phyloP scores from a whole-genome alignment of 2,888 invertebrate species.

The Eupithecia exiguata region DNA sequence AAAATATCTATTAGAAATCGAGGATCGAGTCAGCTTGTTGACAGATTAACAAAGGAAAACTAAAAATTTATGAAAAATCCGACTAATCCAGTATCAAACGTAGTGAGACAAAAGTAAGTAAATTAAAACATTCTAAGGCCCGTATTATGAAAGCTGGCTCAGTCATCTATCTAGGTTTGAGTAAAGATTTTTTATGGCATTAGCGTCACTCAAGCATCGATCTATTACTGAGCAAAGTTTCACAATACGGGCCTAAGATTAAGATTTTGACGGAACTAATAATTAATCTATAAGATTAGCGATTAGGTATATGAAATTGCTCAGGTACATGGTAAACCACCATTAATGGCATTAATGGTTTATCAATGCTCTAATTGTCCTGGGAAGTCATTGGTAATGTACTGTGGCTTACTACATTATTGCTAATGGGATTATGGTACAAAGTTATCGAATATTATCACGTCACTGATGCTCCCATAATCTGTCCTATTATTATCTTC shows the following conservation, averaged over 20 bases:
- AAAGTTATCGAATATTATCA: not conserved
- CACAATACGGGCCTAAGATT: no score
- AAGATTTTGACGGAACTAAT: not conserved
- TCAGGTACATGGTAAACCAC: not conserved
- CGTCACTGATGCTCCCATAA: not conserved
- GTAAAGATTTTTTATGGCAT: no score
- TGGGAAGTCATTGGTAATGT: slow-evolving; percentile 25
- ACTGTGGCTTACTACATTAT: slow-evolving; percentile 21
- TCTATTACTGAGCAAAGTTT: no score
- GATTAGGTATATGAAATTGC: not conserved
- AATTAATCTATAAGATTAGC: not conserved
- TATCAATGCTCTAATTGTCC: slow-evolving; percentile 27
- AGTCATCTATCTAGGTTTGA: no score
- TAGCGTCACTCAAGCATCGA: no score
- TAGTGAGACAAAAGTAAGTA: no score
- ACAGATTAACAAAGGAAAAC: not conserved
- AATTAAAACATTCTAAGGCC: no score
- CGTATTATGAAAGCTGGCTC: no score
- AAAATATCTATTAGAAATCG: no score
- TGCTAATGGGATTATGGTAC: slow-evolving; percentile 18
- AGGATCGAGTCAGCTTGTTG: not conserved
- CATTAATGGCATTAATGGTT: slow-evolving; percentile 12
- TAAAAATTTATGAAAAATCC: no score
- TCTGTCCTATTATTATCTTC: not conserved
- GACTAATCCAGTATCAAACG: no score